phyloP scores from a whole-genome alignment of 2,888 invertebrate genomes.

The Brachylomia viminalis region DNA sequence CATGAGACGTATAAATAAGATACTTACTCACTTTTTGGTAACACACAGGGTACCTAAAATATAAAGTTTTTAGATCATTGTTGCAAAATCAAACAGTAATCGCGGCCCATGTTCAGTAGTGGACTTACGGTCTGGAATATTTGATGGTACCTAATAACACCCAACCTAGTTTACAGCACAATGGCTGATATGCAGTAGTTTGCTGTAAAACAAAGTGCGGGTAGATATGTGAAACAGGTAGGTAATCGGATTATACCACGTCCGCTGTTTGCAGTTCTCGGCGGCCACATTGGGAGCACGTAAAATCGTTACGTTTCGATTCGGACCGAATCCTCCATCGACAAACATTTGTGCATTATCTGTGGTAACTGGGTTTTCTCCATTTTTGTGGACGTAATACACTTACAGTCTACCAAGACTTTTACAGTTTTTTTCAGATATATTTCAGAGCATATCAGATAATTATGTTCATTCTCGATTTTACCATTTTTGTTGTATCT shows the following conservation, averaged over 20 bases:
- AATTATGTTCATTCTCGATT: background rate
- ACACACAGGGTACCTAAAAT: background rate
- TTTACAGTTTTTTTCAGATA: background rate
- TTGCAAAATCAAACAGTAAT: background rate
- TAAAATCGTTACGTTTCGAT: conserved; percentile 75
- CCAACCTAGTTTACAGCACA: conserved; percentile 25
- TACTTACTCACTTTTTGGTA: background rate
- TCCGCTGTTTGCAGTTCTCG: conserved; percentile 67
- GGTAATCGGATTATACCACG: conserved; percentile 73
- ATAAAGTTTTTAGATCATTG: background rate
- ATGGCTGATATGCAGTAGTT: conserved; percentile 49
- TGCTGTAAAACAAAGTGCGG: conserved; percentile 49
- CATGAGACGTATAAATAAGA: conserved; percentile 20
- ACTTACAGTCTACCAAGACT: background rate
- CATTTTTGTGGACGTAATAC: conserved; percentile 51
- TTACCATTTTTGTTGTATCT: background rate
- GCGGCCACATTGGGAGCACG: conserved; percentile 59
- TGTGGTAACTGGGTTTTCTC: conserved; percentile 59
- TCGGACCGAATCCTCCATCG: conserved; percentile 63
- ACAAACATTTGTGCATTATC: conserved; percentile 70
- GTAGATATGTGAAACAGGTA: conserved; percentile 70
- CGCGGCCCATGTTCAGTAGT: background rate
- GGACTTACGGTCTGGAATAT: background rate
- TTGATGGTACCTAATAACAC: conserved; percentile 18
- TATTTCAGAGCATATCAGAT: background rate